Evolutionary conservation across 1,140 invertebrate genomes (phyloP).

Genomic region (Subanguina moxae): DNA sequence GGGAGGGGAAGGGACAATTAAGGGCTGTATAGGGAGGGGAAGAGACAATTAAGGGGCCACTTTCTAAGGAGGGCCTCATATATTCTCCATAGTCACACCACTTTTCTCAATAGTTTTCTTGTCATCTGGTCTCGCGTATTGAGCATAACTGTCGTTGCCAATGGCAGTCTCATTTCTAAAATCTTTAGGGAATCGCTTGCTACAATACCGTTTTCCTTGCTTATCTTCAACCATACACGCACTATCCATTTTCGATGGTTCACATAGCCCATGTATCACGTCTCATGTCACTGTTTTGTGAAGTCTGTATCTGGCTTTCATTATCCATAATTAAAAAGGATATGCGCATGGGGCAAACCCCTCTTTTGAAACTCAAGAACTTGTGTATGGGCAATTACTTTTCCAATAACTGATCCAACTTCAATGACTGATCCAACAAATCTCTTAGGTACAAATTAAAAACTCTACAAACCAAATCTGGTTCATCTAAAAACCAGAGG

Average conservation of each 20-base stretch:
- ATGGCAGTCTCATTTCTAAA: conserved; percentile 20
- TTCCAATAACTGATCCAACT: conserved; percentile 38
- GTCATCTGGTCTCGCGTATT: conserved; percentile 36
- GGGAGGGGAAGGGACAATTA: no score
- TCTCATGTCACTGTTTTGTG: conserved; percentile 56
- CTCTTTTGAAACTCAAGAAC: conserved; percentile 64
- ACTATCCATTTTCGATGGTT: conserved; percentile 27
- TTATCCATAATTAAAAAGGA: conserved; percentile 59
- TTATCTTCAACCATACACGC: conserved; percentile 48
- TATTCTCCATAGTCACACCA: conserved; percentile 60
- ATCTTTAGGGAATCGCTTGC: conserved; percentile 37
- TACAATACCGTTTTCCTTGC: conserved; percentile 18
- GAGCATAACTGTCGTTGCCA: conserved; percentile 20
- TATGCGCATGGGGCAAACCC: conserved; percentile 64
- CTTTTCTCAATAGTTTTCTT: conserved; percentile 7
- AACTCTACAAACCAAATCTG: conserved; percentile 62
- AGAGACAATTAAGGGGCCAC: no score
- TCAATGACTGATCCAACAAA: conserved; percentile 56
- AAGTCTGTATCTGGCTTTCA: conserved; percentile 62
- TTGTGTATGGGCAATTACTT: conserved; percentile 36
- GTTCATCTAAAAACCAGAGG: conserved; percentile 59
- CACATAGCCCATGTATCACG: conserved; percentile 60
- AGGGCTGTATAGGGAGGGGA: no score
- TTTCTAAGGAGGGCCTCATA: no score
- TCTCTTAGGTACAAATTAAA: conserved; percentile 63